Percentiles rank a stretch among this genome's conserved stretches.
These are phyloP conservation scores for Rotaria socialis DNA, from an alignment of 2,888 invertebrate genomes.

Conservation along the genomic window DNA sequence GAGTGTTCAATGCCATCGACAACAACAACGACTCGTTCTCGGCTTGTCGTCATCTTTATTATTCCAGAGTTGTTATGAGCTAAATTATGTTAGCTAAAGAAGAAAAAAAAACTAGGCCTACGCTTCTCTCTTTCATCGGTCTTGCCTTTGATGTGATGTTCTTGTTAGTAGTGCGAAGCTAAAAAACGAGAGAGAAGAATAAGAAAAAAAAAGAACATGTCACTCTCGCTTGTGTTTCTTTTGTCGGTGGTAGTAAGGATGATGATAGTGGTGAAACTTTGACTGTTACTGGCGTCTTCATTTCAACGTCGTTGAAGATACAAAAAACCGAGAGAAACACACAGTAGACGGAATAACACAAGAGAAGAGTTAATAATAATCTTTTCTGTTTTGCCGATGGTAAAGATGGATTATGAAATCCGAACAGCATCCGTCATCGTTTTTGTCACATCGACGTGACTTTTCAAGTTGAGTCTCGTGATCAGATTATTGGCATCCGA, in stretches of 20 bases:
- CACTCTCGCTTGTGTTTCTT: neutral
- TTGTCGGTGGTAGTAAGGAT: neutral
- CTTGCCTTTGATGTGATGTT: constrained; percentile 13
- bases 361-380: constrained; percentile 16
- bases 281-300: neutral
- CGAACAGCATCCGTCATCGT: neutral
- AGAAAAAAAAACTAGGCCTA: neutral
- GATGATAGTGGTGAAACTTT: constrained; percentile 23
- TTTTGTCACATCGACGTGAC: neutral
- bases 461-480: constrained; percentile 23
- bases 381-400: neutral
- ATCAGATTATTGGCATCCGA: neutral
- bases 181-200: neutral
- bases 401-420: neutral
- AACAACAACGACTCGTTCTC: constrained; percentile 26
- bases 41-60: constrained; percentile 16
- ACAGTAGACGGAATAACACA: neutral
- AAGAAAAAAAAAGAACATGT: constrained; percentile 26
- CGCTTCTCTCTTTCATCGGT: neutral
- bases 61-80: constrained; percentile 1
- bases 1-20: neutral
- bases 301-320: constrained; percentile 1
- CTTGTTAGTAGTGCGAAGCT: neutral
- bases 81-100: constrained; percentile 28
- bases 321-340: neutral